Evolutionary conservation across 2,113 vertebrate genomes (phyloP).

Genomic region (Amblyornis subalaris): DNA sequence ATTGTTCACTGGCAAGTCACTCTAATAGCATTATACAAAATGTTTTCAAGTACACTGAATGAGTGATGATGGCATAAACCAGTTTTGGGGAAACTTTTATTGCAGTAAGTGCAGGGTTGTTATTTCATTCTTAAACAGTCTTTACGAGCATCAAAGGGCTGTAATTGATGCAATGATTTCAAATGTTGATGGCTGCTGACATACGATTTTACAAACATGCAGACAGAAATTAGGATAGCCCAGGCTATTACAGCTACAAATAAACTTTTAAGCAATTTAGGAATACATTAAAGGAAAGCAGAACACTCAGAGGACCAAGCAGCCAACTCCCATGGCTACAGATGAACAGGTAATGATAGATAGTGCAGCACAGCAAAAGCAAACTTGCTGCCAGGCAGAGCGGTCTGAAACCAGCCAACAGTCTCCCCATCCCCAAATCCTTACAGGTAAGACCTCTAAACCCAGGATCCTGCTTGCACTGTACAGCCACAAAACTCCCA

Average conservation of each 20-base stretch:
- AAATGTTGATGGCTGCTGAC: constrained; percentile 40
- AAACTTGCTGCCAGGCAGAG: neutral
- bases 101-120: constrained; percentile 31
- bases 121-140: constrained; percentile 32
- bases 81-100: constrained; percentile 47
- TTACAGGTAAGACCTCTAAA: neutral
- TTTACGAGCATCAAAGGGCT: constrained; percentile 37
- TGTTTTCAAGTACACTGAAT: neutral
- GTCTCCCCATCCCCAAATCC: neutral
- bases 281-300: constrained; percentile 13
- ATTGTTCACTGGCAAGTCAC: constrained; percentile 18
- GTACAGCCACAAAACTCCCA: neutral
- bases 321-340: neutral
- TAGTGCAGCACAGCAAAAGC: neutral
- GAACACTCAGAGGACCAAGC: neutral
- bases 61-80: constrained; percentile 43
- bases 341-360: neutral
- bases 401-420: neutral
- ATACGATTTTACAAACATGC: constrained; percentile 35
- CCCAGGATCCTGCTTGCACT: neutral
- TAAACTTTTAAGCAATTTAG: constrained; percentile 46
- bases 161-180: constrained; percentile 40
- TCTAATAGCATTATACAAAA: constrained; percentile 2
- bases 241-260: constrained; percentile 32
- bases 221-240: constrained; percentile 16